Base-by-base conservation (phyloP, 2,797 vertebrate species). In the Myoxocephalus aenaeus region DNA sequence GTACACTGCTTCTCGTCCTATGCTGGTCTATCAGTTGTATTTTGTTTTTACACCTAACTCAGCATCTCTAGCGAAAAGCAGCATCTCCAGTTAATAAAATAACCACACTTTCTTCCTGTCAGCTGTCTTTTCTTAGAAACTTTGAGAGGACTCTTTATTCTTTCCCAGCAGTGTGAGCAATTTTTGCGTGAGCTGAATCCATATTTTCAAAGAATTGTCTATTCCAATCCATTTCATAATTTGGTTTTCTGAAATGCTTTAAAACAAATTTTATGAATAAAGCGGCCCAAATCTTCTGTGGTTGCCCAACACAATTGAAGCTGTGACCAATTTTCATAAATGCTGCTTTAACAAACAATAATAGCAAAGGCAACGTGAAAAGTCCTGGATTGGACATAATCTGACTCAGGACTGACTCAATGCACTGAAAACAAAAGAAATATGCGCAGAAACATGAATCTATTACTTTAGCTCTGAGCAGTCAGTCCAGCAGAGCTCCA, bases 1-100 rank as follows among this genome's bases (percentile, higher is more conserved):
- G 87, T 71, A 86, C 84, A 69, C 85, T 53, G 76, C 80, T 86
- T 83, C 86, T 81, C 61, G 78, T 67, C 69, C 7, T 51, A 75
- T 79, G 73, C 78, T 56, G 81, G 70, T 84, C 79, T 53, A 78
- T 91, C 73, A 77, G 77, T 83, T 83, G 77, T 73, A 61, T 79
- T 90, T 83, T 82, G 77, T 89, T 90, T 89, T 86, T 40, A 75
- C 54, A 75, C 27, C 74, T 62, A 67, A 83, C 46, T 64, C 75
- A 38, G 70, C 62, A 57, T 84, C 72, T 78, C 34, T 17, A 72
- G 70, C 42, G 73, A 76, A 83, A 38, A 70, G n/a, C 48, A 73
- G 66, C 64, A 46, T 65, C 75, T 84, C 29, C 22, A 27, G 66
- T 32, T 56, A 57, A 36, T 59, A 74, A 67, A 73, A 75, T 18